Percentiles rank a stretch among this genome's conserved stretches.
Evolutionary conservation across 2,888 invertebrate genomes (phyloP).

Genomic region (Polyploca ridens): DNA sequence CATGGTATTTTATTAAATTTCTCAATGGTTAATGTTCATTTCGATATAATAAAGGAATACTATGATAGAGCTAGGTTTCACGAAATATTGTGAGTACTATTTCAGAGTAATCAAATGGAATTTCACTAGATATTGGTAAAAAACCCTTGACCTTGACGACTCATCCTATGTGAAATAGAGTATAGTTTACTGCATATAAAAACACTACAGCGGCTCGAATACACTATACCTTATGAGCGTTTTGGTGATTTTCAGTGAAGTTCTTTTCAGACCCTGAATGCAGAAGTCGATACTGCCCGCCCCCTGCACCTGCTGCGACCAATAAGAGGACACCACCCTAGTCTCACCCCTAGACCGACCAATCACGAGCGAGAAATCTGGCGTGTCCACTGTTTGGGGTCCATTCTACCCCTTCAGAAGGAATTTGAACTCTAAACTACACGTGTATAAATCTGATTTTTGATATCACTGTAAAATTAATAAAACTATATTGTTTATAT

Average conservation of each 20-base stretch:
- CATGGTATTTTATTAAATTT: no score
- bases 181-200: background rate
- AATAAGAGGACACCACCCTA: constrained; percentile 62
- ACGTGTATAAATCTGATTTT: constrained; percentile 30
- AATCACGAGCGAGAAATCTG: constrained; percentile 71
- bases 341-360: constrained; percentile 55
- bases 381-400: constrained; percentile 55
- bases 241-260: constrained; percentile 5
- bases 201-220: background rate
- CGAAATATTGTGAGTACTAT: no score
- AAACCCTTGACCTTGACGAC: no score
- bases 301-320: constrained; percentile 66
- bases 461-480: constrained; percentile 46
- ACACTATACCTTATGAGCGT: constrained; percentile 6
- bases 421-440: constrained; percentile 25
- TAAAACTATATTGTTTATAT: constrained; percentile 56
- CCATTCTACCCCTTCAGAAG: constrained; percentile 20
- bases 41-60: no score
- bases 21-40: no score
- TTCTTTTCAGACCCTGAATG: constrained; percentile 40
- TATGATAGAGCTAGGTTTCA: no score
- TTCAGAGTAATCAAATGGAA: no score
- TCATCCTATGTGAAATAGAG: no score
- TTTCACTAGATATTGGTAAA: no score
- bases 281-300: constrained; percentile 63